Conservation (phyloP, 2,797 vertebrate species). For the Hippocampus kuda region DNA sequence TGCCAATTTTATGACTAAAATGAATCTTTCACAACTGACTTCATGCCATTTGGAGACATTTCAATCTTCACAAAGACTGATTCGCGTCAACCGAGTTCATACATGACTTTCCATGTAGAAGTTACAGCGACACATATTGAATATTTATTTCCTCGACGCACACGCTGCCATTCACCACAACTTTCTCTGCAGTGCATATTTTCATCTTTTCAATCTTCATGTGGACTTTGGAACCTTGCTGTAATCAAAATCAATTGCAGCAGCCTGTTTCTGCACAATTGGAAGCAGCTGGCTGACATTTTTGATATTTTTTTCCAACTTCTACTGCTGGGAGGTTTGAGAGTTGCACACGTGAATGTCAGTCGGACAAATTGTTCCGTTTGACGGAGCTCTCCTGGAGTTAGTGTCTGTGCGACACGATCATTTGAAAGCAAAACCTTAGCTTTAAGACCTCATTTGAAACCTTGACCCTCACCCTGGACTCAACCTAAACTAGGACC, state of each 20-base stretch:
- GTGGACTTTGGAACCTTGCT: neutral
- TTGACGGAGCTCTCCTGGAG: neutral
- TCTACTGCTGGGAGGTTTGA: slow-evolving; percentile 33
- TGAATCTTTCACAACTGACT: neutral
- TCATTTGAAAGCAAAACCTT: neutral
- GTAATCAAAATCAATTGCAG: slow-evolving; percentile 43
- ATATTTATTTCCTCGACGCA: neutral
- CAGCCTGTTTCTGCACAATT: slow-evolving; percentile 34
- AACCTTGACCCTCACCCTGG: neutral
- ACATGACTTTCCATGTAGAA: neutral
- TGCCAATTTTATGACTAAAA: neutral
- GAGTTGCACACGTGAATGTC: slow-evolving; percentile 2
- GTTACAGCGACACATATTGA: neutral
- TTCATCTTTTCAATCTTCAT: neutral
- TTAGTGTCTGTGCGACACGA: neutral
- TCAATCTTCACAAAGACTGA: neutral
- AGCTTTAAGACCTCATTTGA: neutral
- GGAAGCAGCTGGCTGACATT: slow-evolving; percentile 43
- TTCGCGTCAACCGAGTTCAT: neutral
- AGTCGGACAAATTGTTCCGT: neutral
- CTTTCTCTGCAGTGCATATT: neutral
- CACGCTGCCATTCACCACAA: neutral
- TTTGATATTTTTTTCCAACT: slow-evolving; percentile 38
- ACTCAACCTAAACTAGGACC: too few relatives aligned
- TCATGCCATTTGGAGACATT: neutral